Base-by-base conservation (phyloP, 2,888 invertebrate species). In the Tetramorium bicarinatum region DNA sequence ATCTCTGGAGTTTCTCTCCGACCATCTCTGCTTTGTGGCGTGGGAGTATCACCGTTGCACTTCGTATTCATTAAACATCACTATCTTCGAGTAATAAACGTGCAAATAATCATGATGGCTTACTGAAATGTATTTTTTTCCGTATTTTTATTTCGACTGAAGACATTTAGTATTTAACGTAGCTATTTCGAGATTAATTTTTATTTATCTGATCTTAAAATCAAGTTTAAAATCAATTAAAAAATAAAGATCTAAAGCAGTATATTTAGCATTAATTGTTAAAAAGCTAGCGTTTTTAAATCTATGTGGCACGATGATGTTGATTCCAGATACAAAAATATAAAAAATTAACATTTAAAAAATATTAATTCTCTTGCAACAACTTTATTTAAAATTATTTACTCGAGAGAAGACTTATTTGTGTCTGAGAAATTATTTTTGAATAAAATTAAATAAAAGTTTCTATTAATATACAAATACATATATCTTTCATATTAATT, bases 41-140 rank as follows among this genome's bases (percentile, higher is more conserved):
- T 69, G 21, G n/a, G 47, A 79, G 47, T 79, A 69, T 59, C 59
- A 21, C 52, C 49, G 13, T 18, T 44, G 59, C 47, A 79, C 69
- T 79, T 69, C 47, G 47, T 69, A 79, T 59, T 47, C 79, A 79
- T 79, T 79, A 79, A 69, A 18, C 21, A 15, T 34, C 38, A 69
- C 47, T 76, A 34, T 34, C 38, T 47, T 59, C 25, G 18, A 18
- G 34, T 79, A 77, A 67, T 79, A 59, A 79, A 79, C 15, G 56
- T 67, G 34, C 66, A 29, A 79, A 67, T 67, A 79, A 67, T 67
- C 67, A 29, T 41, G 62, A 76, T 54, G 76, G 18, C 34, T 61
- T 34, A 1, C 49, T 25, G 29, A 66, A 66, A n/a, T 54, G 18
- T 34, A 34, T 34, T 34, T 44, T 18, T n/a, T 1, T 41, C 4